Percentiles rank a stretch among this genome's conserved stretches.
These are phyloP conservation scores for Ferdinandea cuprea DNA, from an alignment of 2,888 invertebrate genomes.

Conservation along the genomic window DNA sequence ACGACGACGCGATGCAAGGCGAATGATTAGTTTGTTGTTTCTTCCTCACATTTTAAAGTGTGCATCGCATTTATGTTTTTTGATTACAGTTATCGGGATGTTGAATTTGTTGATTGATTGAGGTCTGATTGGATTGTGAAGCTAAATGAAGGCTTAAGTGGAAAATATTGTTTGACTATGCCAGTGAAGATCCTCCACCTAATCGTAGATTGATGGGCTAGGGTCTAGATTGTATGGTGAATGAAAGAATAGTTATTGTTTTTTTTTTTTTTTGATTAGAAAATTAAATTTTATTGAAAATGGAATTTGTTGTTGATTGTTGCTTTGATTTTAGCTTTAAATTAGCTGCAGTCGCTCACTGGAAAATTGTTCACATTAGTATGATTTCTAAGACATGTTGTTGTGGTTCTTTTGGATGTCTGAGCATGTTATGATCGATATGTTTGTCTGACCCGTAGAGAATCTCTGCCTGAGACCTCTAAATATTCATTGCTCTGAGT, in stretches of 20 bases:
- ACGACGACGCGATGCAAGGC: background rate
- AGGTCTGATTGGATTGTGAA: constrained; percentile 43
- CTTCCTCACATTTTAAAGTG: background rate
- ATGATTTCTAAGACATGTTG: too few relatives aligned
- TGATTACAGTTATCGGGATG: constrained; percentile 69
- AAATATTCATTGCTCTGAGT: too few relatives aligned
- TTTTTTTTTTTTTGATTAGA: background rate
- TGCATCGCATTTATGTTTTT: constrained; percentile 48
- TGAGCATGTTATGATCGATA: too few relatives aligned
- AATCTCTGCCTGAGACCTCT: too few relatives aligned
- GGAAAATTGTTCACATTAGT: too few relatives aligned
- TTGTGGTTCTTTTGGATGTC: too few relatives aligned
- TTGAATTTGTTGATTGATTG: constrained; percentile 68
- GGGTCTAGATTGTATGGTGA: background rate
- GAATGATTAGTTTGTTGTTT: constrained; percentile 32
- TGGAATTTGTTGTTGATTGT: background rate
- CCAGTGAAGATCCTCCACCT: constrained; percentile 15
- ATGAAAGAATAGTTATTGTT: background rate
- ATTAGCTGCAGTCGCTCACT: too few relatives aligned
- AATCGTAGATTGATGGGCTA: constrained; percentile 14
- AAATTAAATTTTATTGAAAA: background rate
- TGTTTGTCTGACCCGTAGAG: too few relatives aligned
- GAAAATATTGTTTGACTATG: constrained; percentile 61
- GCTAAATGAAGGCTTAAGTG: constrained; percentile 65
- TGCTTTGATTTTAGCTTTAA: too few relatives aligned